phyloP scores from a whole-genome alignment of 2,888 invertebrate species.

The Thecocarcelia acutangulata region DNA sequence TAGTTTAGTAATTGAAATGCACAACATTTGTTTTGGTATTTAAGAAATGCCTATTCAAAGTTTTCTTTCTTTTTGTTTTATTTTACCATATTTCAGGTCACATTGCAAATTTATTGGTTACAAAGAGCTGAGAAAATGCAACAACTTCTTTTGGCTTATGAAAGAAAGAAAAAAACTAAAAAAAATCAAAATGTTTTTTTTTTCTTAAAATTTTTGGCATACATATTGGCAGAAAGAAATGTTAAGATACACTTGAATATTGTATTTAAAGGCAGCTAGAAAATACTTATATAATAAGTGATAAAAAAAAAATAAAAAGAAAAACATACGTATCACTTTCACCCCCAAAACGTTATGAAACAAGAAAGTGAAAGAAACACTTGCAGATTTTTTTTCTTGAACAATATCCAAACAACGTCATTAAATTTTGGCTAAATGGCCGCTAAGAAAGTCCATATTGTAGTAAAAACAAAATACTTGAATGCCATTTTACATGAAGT shows the following conservation, averaged over 20 bases:
- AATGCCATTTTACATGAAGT: constrained; percentile 2
- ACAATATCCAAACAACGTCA: constrained; percentile 60
- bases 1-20: too few species aligned
- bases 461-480: background rate
- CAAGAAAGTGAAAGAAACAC: constrained; percentile 7
- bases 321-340: constrained; percentile 27
- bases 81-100: too few species aligned
- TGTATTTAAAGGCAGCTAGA: constrained; percentile 3
- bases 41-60: too few species aligned
- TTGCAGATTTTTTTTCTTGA: constrained; percentile 13
- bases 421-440: constrained; percentile 50
- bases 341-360: background rate
- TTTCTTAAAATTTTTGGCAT: constrained; percentile 37
- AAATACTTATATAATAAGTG: constrained; percentile 14
- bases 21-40: too few species aligned
- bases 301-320: too few species aligned
- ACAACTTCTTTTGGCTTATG: constrained; percentile 12
- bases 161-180: background rate
- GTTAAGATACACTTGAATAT: background rate
- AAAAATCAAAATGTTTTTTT: background rate
- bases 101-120: too few species aligned
- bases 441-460: too few species aligned
- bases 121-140: constrained; percentile 20
- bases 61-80: background rate
- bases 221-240: constrained; percentile 29